A percentile compares a stretch with the other conserved stretches of the same genome.
Conservation (phyloP, 2,113 vertebrate species). For the Sterna hirundo region DNA sequence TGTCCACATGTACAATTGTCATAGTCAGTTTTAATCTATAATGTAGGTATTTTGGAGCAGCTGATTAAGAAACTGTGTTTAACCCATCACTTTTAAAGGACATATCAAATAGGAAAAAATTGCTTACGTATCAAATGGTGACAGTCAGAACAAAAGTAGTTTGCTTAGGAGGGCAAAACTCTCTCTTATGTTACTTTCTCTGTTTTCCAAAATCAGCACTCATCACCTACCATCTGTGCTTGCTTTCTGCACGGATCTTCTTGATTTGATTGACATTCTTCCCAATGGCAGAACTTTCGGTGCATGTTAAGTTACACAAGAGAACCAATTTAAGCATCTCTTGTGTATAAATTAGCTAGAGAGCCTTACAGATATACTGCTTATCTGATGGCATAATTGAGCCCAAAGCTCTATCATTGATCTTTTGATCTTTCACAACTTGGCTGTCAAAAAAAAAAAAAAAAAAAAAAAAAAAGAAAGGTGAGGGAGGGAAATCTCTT, state of each 20-base stretch:
- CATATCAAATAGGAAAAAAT: background rate
- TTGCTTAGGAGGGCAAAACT: background rate
- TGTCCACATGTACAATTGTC: background rate
- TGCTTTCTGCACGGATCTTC: background rate
- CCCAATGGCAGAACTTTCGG: conserved; percentile 33
- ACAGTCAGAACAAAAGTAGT: background rate
- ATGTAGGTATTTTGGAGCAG: background rate
- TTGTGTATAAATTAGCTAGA: conserved; percentile 60
- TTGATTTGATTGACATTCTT: conserved; percentile 29
- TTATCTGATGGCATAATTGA: conserved; percentile 48
- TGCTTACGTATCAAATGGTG: background rate
- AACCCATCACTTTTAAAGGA: background rate
- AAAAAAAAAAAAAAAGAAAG: background rate
- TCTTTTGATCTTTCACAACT: conserved; percentile 23
- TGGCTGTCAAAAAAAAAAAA: background rate
- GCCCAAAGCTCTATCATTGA: conserved; percentile 1
- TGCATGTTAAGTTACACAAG: conserved; percentile 38
- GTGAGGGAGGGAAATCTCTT: background rate
- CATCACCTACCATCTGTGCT: conserved; percentile 44
- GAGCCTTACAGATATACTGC: conserved; percentile 1
- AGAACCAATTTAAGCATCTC: conserved; percentile 47
- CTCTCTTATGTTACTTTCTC: background rate
- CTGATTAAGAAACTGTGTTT: background rate
- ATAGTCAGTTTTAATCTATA: background rate
- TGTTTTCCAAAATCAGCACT: conserved; percentile 21